phyloP scores from a whole-genome alignment of 2,113 vertebrate genomes.

The Cichladusa arquata region DNA sequence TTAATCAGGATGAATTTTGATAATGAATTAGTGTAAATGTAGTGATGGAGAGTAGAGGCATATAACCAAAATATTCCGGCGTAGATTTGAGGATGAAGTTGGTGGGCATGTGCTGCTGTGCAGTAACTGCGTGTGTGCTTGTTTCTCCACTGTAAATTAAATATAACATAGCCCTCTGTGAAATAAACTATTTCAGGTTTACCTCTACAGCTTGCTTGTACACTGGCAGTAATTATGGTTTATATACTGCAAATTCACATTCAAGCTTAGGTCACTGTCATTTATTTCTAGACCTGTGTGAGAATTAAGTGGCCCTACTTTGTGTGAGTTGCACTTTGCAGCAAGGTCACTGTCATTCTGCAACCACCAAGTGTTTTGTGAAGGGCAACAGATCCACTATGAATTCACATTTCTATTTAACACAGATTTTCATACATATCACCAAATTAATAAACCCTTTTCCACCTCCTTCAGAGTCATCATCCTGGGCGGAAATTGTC shows the following conservation, averaged over 20 bases:
- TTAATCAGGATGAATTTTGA: background rate
- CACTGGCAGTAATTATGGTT: background rate
- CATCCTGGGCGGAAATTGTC: conserved; percentile 1
- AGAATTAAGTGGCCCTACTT: background rate
- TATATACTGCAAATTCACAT: background rate
- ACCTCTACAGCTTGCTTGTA: background rate
- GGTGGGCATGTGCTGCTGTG: background rate
- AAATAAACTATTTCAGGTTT: background rate
- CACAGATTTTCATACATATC: background rate
- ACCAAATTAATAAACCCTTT: conserved; percentile 48
- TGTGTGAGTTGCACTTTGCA: background rate
- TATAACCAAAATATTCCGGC: background rate
- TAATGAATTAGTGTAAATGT: background rate
- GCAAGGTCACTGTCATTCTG: background rate
- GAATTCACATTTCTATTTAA: conserved; percentile 5
- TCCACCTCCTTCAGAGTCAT: background rate
- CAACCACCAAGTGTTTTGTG: background rate
- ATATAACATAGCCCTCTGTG: background rate
- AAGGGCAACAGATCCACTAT: background rate
- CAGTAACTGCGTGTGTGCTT: background rate
- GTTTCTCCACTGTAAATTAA: background rate
- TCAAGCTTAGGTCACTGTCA: background rate
- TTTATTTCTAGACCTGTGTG: background rate
- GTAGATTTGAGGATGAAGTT: background rate
- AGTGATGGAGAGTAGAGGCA: background rate